These are phyloP conservation scores for Podarcis cretensis DNA, from an alignment of 2,113 vertebrate genomes.

Conservation along the genomic window DNA sequence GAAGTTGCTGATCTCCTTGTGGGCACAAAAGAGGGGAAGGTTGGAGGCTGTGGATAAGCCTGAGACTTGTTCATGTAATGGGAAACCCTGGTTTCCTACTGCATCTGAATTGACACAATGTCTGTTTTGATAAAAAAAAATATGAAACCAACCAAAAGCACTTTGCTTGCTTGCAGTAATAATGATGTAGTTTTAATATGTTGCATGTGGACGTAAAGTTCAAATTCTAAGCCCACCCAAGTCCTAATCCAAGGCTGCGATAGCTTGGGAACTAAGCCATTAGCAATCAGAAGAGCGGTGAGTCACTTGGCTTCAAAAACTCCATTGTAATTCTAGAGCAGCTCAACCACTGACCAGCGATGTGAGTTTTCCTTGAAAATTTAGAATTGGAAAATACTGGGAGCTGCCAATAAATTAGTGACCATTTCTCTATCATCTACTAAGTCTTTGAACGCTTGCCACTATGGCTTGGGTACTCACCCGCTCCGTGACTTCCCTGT, in stretches of 20 bases:
- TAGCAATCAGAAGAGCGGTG: no score
- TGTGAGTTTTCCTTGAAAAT: no score
- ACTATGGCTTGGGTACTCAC: neutral
- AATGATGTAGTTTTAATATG: neutral
- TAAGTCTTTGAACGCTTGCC: neutral
- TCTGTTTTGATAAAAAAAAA: neutral
- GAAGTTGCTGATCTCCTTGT: no score
- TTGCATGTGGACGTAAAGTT: neutral
- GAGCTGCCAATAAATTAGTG: no score
- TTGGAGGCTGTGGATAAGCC: no score
- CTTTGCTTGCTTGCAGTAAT: neutral
- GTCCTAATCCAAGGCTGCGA: neutral
- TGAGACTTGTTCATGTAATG: no score
- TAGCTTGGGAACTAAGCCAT: no score
- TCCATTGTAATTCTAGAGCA: neutral
- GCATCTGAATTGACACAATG: neutral
- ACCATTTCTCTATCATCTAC: no score
- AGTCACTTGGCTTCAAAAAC: no score
- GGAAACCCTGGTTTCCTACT: neutral
- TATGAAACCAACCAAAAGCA: neutral
- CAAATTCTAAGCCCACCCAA: neutral
- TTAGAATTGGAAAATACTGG: no score
- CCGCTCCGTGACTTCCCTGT: neutral
- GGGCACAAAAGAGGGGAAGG: no score
- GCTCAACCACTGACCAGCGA: neutral